Percentiles rank a stretch among this genome's conserved stretches.
Evolutionary conservation across 2,888 invertebrate species (phyloP).

Genomic region (Oscheius sp.): DNA sequence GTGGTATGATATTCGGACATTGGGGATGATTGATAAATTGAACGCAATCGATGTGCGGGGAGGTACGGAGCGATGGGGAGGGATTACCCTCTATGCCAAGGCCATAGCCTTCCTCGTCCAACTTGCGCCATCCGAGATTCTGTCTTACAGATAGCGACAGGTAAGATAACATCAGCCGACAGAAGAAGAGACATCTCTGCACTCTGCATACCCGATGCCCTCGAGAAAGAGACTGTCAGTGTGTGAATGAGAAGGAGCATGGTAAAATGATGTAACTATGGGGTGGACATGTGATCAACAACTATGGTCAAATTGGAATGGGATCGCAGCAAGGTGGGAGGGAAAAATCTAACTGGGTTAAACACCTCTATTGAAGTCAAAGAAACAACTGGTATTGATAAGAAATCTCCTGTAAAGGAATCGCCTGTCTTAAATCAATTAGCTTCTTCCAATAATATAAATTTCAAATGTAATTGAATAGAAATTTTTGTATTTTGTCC

Average conservation of each 20-base stretch:
- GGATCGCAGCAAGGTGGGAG: slow-evolving; percentile 4
- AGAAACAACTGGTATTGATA: too few relatives aligned
- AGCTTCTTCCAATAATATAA: too few relatives aligned
- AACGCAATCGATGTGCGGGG: slow-evolving; percentile 22
- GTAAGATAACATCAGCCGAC: slow-evolving; percentile 34
- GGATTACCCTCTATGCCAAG: slow-evolving; percentile 38
- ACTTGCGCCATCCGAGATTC: slow-evolving; percentile 36
- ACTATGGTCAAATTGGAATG: slow-evolving; percentile 1
- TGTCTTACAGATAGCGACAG: slow-evolving; percentile 31
- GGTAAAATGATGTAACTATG: background rate
- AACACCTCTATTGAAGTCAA: background rate
- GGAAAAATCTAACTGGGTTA: slow-evolving; percentile 11
- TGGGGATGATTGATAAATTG: slow-evolving; percentile 27
- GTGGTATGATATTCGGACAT: too few relatives aligned
- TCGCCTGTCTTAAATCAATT: too few relatives aligned
- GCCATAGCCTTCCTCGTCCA: slow-evolving; percentile 36
- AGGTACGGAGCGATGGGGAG: background rate
- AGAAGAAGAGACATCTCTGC: slow-evolving; percentile 19
- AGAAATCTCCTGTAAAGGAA: too few relatives aligned
- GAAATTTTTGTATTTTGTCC: too few relatives aligned
- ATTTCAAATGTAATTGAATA: too few relatives aligned
- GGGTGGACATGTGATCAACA: background rate
- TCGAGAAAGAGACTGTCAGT: background rate
- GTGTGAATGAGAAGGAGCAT: background rate
- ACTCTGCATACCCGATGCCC: slow-evolving; percentile 14